These are phyloP conservation scores for Acomys russatus DNA, from an alignment of 2,797 vertebrate genomes.

Conservation along the genomic window DNA sequence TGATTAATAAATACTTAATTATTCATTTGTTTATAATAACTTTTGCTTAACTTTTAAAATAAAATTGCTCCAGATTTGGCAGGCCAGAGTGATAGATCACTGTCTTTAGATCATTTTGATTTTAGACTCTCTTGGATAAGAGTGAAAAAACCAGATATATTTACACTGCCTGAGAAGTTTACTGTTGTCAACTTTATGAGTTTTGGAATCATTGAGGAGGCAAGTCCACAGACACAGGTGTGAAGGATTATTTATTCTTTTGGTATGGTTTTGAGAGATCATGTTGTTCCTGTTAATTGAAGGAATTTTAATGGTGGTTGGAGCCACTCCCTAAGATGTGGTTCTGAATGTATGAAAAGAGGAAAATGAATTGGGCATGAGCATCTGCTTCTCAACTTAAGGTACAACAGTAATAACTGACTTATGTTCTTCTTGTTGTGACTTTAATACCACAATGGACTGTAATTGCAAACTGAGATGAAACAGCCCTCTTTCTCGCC, in stretches of 20 bases:
- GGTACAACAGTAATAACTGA: neutral
- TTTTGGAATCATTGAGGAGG: neutral
- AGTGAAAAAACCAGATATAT: neutral
- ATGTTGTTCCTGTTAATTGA: neutral
- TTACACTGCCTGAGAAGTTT: neutral
- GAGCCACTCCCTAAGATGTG: neutral
- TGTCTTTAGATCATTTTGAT: neutral
- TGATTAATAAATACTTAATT: slow-evolving; percentile 36
- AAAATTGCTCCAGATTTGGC: neutral
- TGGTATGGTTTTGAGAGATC: neutral
- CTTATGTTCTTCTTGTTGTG: neutral
- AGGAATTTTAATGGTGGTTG: no score
- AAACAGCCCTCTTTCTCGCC: neutral
- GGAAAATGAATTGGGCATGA: neutral
- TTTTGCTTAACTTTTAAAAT: slow-evolving; percentile 34
- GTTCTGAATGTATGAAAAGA: neutral
- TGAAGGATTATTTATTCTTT: neutral
- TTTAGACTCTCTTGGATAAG: neutral
- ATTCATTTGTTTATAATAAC: neutral
- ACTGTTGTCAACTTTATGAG: neutral
- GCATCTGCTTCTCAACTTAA: neutral
- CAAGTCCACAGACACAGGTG: neutral
- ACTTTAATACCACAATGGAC: neutral
- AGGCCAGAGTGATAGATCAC: neutral
- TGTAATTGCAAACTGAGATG: neutral